phyloP scores from a whole-genome alignment of 2,797 vertebrate species.

The Lepus townsendii region DNA sequence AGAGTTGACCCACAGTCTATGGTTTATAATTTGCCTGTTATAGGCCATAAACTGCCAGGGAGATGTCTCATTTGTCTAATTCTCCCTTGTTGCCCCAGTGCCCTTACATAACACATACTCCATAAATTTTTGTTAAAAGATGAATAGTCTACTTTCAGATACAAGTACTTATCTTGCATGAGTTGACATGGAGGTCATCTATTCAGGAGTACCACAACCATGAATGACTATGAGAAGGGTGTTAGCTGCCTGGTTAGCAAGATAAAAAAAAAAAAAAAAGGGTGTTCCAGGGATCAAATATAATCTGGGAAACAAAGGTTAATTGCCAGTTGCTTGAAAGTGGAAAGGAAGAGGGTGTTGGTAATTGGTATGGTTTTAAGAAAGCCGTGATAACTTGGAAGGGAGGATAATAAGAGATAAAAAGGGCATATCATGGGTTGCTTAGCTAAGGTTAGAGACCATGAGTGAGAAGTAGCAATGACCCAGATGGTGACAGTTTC shows the following conservation, averaged over 20 bases:
- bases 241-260: neutral
- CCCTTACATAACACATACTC: neutral
- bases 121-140: neutral
- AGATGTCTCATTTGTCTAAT: slow-evolving; percentile 33
- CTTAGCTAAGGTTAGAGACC: neutral
- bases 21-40: neutral
- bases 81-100: neutral
- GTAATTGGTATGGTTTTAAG: neutral
- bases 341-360: neutral
- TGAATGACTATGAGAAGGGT: neutral
- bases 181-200: neutral
- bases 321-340: neutral
- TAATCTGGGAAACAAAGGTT: neutral
- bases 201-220: neutral
- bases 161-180: neutral
- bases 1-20: neutral
- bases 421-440: neutral
- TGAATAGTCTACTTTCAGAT: neutral
- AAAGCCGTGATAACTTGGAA: neutral
- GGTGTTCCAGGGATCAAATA: neutral
- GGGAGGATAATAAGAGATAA: neutral
- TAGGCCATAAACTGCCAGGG: neutral
- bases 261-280: neutral
- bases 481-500: neutral
- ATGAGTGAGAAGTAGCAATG: neutral